Evolutionary conservation across 2,888 invertebrate genomes (phyloP), one percentile per base, ranked within the genome.

Genomic region (Parapristionchus giblindavisi): DNA sequence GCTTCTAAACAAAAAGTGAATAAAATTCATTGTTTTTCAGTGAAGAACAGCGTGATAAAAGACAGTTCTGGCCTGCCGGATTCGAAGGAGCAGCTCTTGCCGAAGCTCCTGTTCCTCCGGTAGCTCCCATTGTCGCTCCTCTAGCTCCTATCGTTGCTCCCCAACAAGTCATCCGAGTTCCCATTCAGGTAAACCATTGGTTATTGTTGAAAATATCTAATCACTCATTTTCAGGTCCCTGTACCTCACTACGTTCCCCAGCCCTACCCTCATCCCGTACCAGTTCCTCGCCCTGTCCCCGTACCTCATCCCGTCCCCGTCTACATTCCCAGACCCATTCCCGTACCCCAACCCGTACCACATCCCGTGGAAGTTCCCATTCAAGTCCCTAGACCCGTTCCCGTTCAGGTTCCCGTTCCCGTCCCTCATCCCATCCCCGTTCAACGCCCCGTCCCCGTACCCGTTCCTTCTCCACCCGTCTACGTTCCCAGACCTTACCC

Each of bases 241-340:
- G 63, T 63, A 27, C 63, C 63, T 24, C 63, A 63, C 38, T 63
- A 63, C 63, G 40, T 63, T 32, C 63, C 63, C 40, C 63, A 63
- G 40, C 63, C 63, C 24, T 40, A 40, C 40, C 63, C 63, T 40
- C 63, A 34, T 40, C 63, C 63, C 3, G 63, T 63, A 11, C 63
- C 38, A 40, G 63, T 63, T 63, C 63, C 63, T 40, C 63, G 40
- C 34, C 63, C 63, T 1, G 63, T 63, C 14, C 27, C 63, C 4
- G 40, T 63, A 2, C 63, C 63, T 24, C 36, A 29, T 27, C 63
- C 63, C 38, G 63, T 63, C 5, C 63, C 63, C 14, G 63, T 63
- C 63, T 63, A 63, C 40, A 63, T 63, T 32, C 63, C 32, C 21
- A 63, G 40, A 27, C 63, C 63, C 21, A 32, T 36, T 29, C 66